A percentile compares a stretch with the other conserved stretches of the same genome.
Evolutionary conservation across 2,797 vertebrate genomes (phyloP).

Genomic region (Sus cebifrons): DNA sequence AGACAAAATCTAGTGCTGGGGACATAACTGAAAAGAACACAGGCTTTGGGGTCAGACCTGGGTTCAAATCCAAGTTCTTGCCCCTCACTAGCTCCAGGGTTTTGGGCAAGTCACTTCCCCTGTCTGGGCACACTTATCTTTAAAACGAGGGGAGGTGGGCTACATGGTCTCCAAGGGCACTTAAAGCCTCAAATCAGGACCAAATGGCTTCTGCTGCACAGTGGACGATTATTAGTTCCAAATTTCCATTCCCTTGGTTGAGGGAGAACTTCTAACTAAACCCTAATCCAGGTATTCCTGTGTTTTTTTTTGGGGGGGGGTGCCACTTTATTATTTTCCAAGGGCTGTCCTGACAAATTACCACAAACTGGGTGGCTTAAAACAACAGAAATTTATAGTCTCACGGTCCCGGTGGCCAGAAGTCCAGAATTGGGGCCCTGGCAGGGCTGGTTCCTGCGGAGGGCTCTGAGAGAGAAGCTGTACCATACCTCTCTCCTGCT

Average conservation of each 20-base stretch:
- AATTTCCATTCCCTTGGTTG: background rate
- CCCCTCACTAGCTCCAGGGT: background rate
- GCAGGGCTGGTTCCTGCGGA: background rate
- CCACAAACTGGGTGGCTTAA: background rate
- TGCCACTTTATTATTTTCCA: background rate
- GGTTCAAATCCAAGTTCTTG: background rate
- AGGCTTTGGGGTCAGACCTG: background rate
- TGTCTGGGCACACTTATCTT: background rate
- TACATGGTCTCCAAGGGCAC: background rate
- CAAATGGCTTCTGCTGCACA: background rate
- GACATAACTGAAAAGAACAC: background rate
- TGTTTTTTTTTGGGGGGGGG: background rate
- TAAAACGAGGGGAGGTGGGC: background rate
- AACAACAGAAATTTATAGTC: background rate
- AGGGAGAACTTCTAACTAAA: background rate
- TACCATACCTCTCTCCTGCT: background rate
- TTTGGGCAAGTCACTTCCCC: background rate
- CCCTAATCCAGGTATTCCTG: background rate
- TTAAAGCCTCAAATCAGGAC: background rate
- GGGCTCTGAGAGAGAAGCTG: background rate
- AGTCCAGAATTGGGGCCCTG: background rate
- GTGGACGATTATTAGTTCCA: background rate
- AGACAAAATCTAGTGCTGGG: background rate
- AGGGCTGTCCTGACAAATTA: background rate
- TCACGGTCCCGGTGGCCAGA: background rate